Conservation (phyloP, 1,140 invertebrate species). For the Gonioctena quinquepunctata region DNA sequence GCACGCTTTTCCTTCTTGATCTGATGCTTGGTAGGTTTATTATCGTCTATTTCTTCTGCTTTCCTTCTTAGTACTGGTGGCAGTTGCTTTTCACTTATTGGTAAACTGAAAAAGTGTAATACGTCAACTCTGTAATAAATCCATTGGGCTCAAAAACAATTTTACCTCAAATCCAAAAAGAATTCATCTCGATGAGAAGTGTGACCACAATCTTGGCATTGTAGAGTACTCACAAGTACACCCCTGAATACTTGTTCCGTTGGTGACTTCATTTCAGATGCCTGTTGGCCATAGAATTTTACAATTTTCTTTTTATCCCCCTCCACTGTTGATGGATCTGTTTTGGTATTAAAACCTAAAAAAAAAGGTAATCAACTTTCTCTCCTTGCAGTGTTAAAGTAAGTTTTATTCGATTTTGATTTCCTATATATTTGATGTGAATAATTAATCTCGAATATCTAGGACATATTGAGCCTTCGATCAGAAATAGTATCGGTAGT, state of each 20-base stretch:
- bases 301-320: conserved; percentile 73
- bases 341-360: conserved; percentile 55
- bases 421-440: no score
- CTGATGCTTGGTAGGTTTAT: conserved; percentile 69
- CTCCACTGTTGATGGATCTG: conserved; percentile 72
- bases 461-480: no score
- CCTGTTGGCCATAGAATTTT: conserved; percentile 83
- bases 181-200: conserved; percentile 85
- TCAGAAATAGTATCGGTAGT: no score
- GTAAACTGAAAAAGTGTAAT: conserved; percentile 61
- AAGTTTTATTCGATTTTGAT: no score
- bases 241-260: conserved; percentile 88
- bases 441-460: no score
- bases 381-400: no score
- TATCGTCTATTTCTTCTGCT: conserved; percentile 58
- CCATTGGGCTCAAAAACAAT: no score
- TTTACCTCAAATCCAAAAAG: conserved; percentile 86
- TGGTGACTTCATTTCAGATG: conserved; percentile 76
- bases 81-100: conserved; percentile 76
- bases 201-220: conserved; percentile 87
- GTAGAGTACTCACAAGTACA: conserved; percentile 83
- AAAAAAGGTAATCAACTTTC: no score
- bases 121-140: no score
- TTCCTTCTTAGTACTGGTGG: conserved; percentile 58
- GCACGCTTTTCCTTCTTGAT: conserved; percentile 69